phyloP scores from a whole-genome alignment of 1,140 invertebrate genomes.

The Papilio xuthus region DNA sequence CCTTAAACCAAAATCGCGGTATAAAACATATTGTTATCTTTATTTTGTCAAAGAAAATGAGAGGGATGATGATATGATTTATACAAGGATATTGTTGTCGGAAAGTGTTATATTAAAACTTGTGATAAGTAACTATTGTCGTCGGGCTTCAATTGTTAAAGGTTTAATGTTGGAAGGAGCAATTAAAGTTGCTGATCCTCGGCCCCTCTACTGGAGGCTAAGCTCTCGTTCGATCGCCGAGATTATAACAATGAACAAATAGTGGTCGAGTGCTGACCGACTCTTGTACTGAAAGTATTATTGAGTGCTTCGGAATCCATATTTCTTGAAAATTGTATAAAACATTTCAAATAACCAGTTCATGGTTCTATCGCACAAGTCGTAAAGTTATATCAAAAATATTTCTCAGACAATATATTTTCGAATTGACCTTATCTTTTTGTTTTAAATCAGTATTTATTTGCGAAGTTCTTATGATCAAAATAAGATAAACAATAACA shows the following conservation, averaged over 20 bases:
- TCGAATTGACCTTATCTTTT: not conserved
- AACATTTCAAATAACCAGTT: not conserved
- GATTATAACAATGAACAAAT: slow-evolving; percentile 25
- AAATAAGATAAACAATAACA: not conserved
- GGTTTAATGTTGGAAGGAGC: slow-evolving; percentile 19
- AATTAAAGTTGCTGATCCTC: slow-evolving; percentile 13
- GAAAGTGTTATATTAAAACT: not conserved
- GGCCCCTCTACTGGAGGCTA: not conserved
- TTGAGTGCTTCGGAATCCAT: not conserved
- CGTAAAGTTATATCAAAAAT: not conserved
- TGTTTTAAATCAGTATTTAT: too few species aligned
- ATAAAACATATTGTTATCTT: too few species aligned
- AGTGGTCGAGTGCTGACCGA: not conserved
- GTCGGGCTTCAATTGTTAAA: not conserved
- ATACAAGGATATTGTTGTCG: too few species aligned
- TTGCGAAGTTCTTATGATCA: too few species aligned
- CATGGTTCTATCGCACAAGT: not conserved
- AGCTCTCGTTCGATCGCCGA: slow-evolving; percentile 5
- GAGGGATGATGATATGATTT: too few species aligned
- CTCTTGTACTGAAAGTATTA: not conserved
- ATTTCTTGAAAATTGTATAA: not conserved
- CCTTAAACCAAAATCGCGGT: too few species aligned
- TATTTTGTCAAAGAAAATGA: too few species aligned
- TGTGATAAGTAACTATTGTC: slow-evolving; percentile 1
- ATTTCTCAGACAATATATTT: not conserved